phyloP scores from a whole-genome alignment of 2,113 vertebrate species.

The Puma concolor region DNA sequence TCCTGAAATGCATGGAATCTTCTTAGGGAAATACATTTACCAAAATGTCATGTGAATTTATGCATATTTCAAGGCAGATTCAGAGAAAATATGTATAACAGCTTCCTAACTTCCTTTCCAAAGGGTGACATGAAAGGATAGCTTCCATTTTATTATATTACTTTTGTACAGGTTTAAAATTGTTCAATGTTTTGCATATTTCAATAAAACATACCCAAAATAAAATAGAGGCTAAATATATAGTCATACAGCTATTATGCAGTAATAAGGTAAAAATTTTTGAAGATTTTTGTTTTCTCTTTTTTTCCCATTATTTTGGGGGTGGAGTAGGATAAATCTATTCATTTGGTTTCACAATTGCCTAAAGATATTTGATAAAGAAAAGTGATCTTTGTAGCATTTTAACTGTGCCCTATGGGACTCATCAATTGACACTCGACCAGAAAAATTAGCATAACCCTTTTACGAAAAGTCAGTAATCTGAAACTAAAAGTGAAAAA shows the following conservation, averaged over 20 bases:
- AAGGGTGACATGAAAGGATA: background rate
- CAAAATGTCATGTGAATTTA: slow-evolving; percentile 51
- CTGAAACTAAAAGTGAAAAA: slow-evolving; percentile 47
- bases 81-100: slow-evolving; percentile 10
- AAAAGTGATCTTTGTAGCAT: background rate
- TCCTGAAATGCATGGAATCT: slow-evolving; percentile 71
- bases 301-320: background rate
- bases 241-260: background rate
- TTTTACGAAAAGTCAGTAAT: slow-evolving; percentile 13
- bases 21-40: slow-evolving; percentile 75
- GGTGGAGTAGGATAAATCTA: background rate
- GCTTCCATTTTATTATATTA: background rate
- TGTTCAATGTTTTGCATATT: background rate
- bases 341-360: background rate
- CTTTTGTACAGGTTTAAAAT: background rate
- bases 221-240: background rate
- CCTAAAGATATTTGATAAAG: background rate
- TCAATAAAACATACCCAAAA: background rate
- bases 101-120: background rate
- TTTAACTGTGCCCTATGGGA: background rate
- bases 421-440: background rate
- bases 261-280: background rate
- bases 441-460: background rate
- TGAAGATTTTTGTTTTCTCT: background rate
- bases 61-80: slow-evolving; percentile 70